Conservation (phyloP, 2,113 vertebrate genomes). For the Mola mola region DNA sequence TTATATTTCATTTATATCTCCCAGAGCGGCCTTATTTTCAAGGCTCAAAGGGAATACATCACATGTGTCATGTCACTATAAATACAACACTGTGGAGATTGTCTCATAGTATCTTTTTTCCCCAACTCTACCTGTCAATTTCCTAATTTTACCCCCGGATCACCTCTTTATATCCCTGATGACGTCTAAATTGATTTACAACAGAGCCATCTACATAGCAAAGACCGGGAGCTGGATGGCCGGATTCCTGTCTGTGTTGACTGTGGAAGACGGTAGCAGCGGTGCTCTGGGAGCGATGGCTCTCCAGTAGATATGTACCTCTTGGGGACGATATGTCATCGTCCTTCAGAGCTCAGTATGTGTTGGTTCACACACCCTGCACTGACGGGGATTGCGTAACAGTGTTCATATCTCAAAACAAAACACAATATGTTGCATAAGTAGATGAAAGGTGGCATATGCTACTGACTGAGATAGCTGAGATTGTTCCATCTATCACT, state of each 20-base stretch:
- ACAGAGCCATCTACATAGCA: conserved; percentile 24
- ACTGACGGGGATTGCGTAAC: conserved; percentile 10
- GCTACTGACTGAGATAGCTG: background rate
- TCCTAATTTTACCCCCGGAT: conserved; percentile 17
- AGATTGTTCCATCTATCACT: background rate
- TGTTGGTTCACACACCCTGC: conserved; percentile 27
- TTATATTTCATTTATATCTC: background rate
- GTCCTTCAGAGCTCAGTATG: conserved; percentile 43
- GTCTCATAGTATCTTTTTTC: background rate
- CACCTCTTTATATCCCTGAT: conserved; percentile 49
- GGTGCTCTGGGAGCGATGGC: conserved; percentile 34
- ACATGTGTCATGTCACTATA: no score
- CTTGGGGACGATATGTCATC: conserved; percentile 52
- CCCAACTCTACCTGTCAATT: background rate
- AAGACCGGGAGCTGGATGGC: conserved; percentile 46
- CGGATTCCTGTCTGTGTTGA: conserved; percentile 35
- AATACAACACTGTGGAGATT: background rate
- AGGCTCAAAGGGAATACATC: background rate
- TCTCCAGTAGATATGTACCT: conserved; percentile 39
- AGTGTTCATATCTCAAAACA: background rate
- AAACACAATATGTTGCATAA: conserved; percentile 15
- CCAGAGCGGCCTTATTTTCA: background rate
- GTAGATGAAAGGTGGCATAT: background rate
- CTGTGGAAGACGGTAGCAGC: conserved; percentile 37
- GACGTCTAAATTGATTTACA: conserved; percentile 66